phyloP scores from a whole-genome alignment of 2,113 vertebrate species.

The Mesocricetus auratus region DNA sequence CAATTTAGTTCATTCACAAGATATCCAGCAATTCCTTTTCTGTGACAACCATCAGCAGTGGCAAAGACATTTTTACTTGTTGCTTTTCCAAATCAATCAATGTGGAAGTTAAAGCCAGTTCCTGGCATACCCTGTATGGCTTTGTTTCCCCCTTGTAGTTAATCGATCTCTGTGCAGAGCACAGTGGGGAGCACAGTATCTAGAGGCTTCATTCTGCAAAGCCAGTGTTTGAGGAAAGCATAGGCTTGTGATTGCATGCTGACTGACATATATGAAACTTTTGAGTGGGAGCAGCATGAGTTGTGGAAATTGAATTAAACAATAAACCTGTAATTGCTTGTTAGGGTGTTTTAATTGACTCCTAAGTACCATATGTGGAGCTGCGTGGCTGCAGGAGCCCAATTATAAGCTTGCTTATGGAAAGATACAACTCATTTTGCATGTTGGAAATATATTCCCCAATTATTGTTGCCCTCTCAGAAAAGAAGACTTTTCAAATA shows the following conservation, averaged over 20 bases:
- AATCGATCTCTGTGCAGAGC: constrained; percentile 38
- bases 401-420: constrained; percentile 77
- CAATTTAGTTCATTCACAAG: neutral
- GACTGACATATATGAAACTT: constrained; percentile 67
- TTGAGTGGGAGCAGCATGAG: constrained; percentile 75
- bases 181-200: neutral
- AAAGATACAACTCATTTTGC: constrained; percentile 75
- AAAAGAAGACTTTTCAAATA: constrained; percentile 77
- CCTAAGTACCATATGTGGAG: constrained; percentile 81
- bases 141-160: neutral
- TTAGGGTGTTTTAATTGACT: constrained; percentile 81
- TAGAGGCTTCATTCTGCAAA: constrained; percentile 59
- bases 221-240: constrained; percentile 40
- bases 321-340: constrained; percentile 81
- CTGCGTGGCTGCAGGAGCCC: constrained; percentile 68
- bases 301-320: constrained; percentile 83
- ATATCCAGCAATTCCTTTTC: neutral
- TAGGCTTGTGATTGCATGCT: constrained; percentile 68
- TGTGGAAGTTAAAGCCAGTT: constrained; percentile 47
- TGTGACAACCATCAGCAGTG: neutral
- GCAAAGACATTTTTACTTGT: neutral
- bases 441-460: constrained; percentile 76
- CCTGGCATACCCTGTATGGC: neutral
- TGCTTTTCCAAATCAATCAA: neutral
- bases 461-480: constrained; percentile 75